Base-by-base conservation (phyloP, 2,113 vertebrate species). In the Hydrochoerus hydrochaeris region DNA sequence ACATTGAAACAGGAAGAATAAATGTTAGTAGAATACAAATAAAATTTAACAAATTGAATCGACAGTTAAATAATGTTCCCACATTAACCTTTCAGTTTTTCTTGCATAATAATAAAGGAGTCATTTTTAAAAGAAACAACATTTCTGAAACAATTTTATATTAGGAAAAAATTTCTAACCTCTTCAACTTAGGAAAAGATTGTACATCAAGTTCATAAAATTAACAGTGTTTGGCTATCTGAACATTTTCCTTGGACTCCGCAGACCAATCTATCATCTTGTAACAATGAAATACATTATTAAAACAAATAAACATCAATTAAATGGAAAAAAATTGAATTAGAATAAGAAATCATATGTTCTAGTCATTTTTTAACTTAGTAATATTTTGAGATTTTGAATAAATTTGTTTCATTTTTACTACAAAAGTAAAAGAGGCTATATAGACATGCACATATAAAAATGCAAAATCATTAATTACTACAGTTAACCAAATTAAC, bases 271-370 rank as follows among this genome's bases (percentile, higher is more conserved):
- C 46, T 94, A 95, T 14, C 32, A 69, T 7, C 67, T 62, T 63
- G 52, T 54, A 92, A 87, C 12, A 94, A 90, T 73, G 77, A 94
- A 93, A 85, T 83, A 69, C n/a, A 91, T 20, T 90, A 1, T 52
- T 71, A 52, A n/a, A 95, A 94, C 24, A 92, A n/a, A n/a, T n/a
- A n/a, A 90, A 81, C 67, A 77, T 91, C 28, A 57, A 6, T 78
- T 95, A 62, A 93, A 80, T 93, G 17, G 89, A 95, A 85, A n/a
- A n/a, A 67, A 95, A 75, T 80, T 89, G 7, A 95, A 81, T 92
- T 77, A 88, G 3, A 86, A 94, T 80, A 52, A 92, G 26, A 84
- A 87, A 32, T 60, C 52, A 97, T 65, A 32, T 28, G 83, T 58
- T 67, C 62, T 84, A 80, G 8, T 84, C 35, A 35, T 91, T 38